Percentiles rank a stretch among this genome's conserved stretches.
phyloP scores from a whole-genome alignment of 2,888 invertebrate genomes.

The Drosophila borborema region DNA sequence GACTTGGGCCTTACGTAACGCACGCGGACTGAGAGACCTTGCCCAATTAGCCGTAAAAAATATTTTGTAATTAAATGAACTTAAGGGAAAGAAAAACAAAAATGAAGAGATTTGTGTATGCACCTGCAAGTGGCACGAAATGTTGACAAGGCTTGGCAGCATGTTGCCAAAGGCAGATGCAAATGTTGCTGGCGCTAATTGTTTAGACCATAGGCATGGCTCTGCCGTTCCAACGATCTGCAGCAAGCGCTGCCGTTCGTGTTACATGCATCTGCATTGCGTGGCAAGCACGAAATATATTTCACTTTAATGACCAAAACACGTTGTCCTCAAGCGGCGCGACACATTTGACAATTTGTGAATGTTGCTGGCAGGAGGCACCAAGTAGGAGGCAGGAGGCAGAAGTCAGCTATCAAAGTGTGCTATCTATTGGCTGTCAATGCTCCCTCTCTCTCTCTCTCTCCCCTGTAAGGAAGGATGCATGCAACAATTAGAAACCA shows the following conservation, averaged over 20 bases:
- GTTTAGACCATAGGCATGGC: constrained; percentile 14
- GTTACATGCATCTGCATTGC: constrained; percentile 31
- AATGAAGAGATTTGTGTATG: constrained; percentile 1
- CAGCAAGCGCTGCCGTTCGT: neutral
- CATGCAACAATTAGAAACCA: constrained; percentile 71
- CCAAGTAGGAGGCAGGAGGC: neutral
- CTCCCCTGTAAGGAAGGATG: neutral
- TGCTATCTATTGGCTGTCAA: constrained; percentile 25
- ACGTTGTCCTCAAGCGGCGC: constrained; percentile 24
- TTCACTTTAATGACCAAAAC: constrained; percentile 31
- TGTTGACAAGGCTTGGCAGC: constrained; percentile 39
- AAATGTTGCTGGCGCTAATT: constrained; percentile 43
- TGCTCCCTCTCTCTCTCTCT: too few relatives aligned
- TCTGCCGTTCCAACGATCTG: neutral
- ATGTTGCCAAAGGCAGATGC: constrained; percentile 46
- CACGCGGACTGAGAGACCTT: constrained; percentile 58
- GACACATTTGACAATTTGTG: constrained; percentile 60
- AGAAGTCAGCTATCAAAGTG: neutral
- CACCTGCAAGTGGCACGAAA: constrained; percentile 27
- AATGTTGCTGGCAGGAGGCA: constrained; percentile 21
- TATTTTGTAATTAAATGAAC: constrained; percentile 49
- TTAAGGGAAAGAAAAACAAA: constrained; percentile 18
- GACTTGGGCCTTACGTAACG: constrained; percentile 21
- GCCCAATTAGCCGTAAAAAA: constrained; percentile 65
- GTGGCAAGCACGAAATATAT: constrained; percentile 41